These are phyloP conservation scores for Leptoteleia sp. DNA, from an alignment of 1,140 invertebrate species.

Conservation along the genomic window DNA sequence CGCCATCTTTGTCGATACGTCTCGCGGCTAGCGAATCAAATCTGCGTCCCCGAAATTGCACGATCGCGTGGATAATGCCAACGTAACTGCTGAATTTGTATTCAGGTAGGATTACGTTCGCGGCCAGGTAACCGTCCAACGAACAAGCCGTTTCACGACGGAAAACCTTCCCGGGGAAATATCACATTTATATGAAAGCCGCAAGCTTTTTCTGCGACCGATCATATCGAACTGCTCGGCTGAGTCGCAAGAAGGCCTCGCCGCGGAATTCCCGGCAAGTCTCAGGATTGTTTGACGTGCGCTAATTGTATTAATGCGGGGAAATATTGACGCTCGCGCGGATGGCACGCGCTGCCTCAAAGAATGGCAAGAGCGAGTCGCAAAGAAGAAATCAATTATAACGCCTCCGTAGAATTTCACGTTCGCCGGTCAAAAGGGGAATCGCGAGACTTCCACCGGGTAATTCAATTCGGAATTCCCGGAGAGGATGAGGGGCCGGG, in stretches of 20 bases:
- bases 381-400: conserved; percentile 60
- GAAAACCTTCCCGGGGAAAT: conserved; percentile 18
- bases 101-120: no score
- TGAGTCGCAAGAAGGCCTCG: conserved; percentile 7
- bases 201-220: conserved; percentile 13
- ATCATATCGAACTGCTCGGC: conserved; percentile 3
- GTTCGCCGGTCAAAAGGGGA: conserved; percentile 29
- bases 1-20: no score
- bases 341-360: conserved; percentile 41
- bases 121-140: no score
- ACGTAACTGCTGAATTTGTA: no score
- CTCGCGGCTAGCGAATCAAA: no score
- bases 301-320: conserved; percentile 36
- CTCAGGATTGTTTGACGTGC: background rate
- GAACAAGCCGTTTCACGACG: no score
- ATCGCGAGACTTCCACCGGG: background rate
- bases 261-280: conserved; percentile 8
- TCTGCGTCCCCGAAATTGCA: no score
- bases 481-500: background rate
- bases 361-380: conserved; percentile 8
- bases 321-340: conserved; percentile 22
- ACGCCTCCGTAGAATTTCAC: conserved; percentile 50
- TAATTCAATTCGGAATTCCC: conserved; percentile 37
- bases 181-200: conserved; percentile 14
- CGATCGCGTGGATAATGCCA: no score